Base-by-base conservation (phyloP, 2,888 invertebrate genomes). In the Thera obeliscata region DNA sequence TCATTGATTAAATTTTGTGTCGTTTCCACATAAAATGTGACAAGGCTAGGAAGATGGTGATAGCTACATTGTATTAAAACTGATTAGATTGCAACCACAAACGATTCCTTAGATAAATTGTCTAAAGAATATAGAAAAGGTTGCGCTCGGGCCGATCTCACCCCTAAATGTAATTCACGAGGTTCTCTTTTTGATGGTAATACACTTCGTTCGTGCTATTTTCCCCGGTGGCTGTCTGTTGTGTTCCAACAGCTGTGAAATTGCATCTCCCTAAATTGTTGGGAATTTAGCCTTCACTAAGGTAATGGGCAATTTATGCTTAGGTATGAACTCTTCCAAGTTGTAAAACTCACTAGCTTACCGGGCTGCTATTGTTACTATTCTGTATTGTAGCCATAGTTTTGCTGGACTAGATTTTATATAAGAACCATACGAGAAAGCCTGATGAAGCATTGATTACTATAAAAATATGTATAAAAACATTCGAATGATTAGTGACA, bases 161-260 rank as follows among this genome's bases (percentile, higher is more conserved):
- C 69, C 67, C 63, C 68, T 70, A 70, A 72, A 67, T 67, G 70
- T 71, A 68, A 69, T 69, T 62, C 69, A 65, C 74, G 73, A 70
- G 67, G 73, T 76, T 70, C 76, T 70, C 79, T 84, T 84, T 87
- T 78, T 83, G 78, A 86, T 86, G 85, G 80, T 86, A 85, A 86
- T 86, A 81, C 76, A 74, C 68, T 76, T 71, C 71, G 74, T 68
- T 66, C 67, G 74, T 74, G 68, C 69, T 75, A 71, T 56, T 62
- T 59, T 56, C 62, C 56, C 49, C 73, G 65, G 61, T 66, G 64
- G 73, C 70, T 78, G 80, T 83, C 83, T 82, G 81, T 86, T 81
- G 83, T 81, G 76, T 82, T 80, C 83, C 83, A 84, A 81, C 85
- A 81, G 83, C 88, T 89, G 88, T 87, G 86, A 88, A 89, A 90